These are phyloP conservation scores for Camponotus fellah DNA, from an alignment of 2,888 invertebrate species.

Conservation along the genomic window DNA sequence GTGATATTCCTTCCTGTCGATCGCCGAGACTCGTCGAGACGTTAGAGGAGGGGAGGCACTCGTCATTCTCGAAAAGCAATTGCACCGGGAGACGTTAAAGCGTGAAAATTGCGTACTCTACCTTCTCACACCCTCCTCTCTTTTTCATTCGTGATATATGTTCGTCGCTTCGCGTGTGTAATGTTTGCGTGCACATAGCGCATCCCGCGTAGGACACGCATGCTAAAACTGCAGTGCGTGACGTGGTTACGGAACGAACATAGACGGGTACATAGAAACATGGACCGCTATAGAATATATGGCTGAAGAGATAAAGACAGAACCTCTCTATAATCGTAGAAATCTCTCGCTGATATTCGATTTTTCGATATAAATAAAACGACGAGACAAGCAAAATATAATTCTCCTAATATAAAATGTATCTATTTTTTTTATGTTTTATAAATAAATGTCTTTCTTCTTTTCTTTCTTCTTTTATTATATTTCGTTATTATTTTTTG, in stretches of 20 bases:
- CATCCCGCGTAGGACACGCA: conserved; percentile 48
- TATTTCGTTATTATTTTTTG: neutral
- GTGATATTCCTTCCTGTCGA: conserved; percentile 45
- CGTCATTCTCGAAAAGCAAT: conserved; percentile 68
- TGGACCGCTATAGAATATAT: conserved; percentile 19
- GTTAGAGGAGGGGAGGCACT: conserved; percentile 24
- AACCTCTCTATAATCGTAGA: conserved; percentile 2
- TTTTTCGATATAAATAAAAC: conserved; percentile 17
- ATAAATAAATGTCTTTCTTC: neutral
- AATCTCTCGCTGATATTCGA: neutral
- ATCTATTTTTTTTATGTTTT: neutral
- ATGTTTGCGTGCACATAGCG: conserved; percentile 64
- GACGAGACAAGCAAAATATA: neutral
- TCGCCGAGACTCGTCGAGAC: conserved; percentile 58
- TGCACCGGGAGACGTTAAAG: conserved; percentile 67
- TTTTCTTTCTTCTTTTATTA: neutral
- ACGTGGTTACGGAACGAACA: conserved; percentile 60
- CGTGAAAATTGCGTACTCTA: conserved; percentile 70
- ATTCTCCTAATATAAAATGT: neutral
- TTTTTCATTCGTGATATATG: conserved; percentile 49
- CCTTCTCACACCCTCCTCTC: neutral
- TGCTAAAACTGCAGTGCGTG: conserved; percentile 68
- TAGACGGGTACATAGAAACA: conserved; percentile 53
- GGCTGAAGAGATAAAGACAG: conserved; percentile 47
- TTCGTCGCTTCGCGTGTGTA: conserved; percentile 58